phyloP scores from a whole-genome alignment of 2,888 invertebrate species.

The Diaphora mendica region DNA sequence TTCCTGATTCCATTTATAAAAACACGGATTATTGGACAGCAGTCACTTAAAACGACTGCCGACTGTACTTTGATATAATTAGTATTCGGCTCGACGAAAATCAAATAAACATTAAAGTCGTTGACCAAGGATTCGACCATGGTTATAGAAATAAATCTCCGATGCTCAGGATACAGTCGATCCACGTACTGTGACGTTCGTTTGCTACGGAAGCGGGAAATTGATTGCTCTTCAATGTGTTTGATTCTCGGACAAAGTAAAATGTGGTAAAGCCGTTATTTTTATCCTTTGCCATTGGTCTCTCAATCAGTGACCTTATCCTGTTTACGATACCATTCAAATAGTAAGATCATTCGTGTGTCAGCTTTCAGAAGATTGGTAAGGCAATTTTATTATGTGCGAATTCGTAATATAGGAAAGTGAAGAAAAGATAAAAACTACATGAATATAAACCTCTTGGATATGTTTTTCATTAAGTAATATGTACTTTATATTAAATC shows the following conservation, averaged over 20 bases:
- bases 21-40: not conserved
- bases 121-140: constrained; percentile 22
- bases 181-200: constrained; percentile 24
- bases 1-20: not conserved
- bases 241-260: not conserved
- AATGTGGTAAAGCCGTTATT: not conserved
- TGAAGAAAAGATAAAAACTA: not conserved
- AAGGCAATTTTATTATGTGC: not conserved
- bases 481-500: not conserved
- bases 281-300: too few relatives aligned
- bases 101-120: constrained; percentile 14
- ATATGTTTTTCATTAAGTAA: not conserved
- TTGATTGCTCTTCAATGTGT: not conserved
- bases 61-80: constrained; percentile 12
- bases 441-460: not conserved
- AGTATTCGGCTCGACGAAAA: constrained; percentile 6
- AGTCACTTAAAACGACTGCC: not conserved
- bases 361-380: not conserved
- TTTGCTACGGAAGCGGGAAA: constrained; percentile 18
- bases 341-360: not conserved
- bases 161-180: constrained; percentile 23
- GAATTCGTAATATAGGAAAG: not conserved
- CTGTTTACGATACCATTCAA: not conserved
- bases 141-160: constrained; percentile 26
- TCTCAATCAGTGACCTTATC: not conserved